Evolutionary conservation across 2,113 vertebrate genomes (phyloP).

Genomic region (Oryctolagus cuniculus): mOryCun1.1 NC_091453.1:5926001-5926500

Average conservation of each 20-base stretch:
- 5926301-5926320: background rate
- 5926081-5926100: background rate
- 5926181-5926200: conserved; percentile 2
- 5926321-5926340: too few relatives aligned
- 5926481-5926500: background rate
- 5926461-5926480: too few relatives aligned
- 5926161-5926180: conserved; percentile 34
- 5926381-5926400: too few relatives aligned
- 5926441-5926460: too few relatives aligned
- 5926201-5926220: conserved; percentile 39
- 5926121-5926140: conserved; percentile 16
- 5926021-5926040: conserved; percentile 32
- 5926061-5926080: conserved; percentile 46
- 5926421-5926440: too few relatives aligned
- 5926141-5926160: background rate
- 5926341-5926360: too few relatives aligned
- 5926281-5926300: background rate
- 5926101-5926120: conserved; percentile 21
- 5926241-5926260: background rate
- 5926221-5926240: conserved; percentile 20
- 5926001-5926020: conserved; percentile 32
- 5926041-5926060: conserved; percentile 19
- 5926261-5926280: background rate
- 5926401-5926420: too few relatives aligned
- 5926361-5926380: too few relatives aligned